Base-by-base conservation (phyloP, 1,140 invertebrate species). In the Neuroterus valhalla region DNA sequence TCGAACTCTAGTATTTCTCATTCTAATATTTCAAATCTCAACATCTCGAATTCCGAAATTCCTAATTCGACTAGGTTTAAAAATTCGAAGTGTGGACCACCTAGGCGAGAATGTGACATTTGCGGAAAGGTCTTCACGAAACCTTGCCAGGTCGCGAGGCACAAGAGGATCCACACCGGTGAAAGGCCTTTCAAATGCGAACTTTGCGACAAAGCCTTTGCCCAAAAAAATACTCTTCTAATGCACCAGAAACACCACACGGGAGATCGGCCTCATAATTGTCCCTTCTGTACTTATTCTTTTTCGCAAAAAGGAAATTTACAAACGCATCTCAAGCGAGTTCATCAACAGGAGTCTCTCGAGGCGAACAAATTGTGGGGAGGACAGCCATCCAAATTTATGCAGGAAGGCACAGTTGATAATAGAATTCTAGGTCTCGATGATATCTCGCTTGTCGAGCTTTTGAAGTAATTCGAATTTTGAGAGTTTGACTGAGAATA, bases 111-210 rank as follows among this genome's bases (percentile, higher is more conserved):
- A 44, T 90, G 89, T 68, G 84, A 87, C 6, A 78, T 83, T n/a
- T 90, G 89, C 68, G 88, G 88, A 0, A 90, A 89, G 72, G 79
- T 76, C 1, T 90, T 90, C 38, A 77, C 78, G 43, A 90, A 90
- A 45, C 87, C 87, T 0, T 89, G 84, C 42, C 89, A 89, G 52
- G 68, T 90, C 2, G 83, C 87, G 21, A 81, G 89, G 11, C 90
- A 91, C 70, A 84, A 86, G 85, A 82, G 92, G 21, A 93, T 92
- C 21, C 94, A 95, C 76, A 94, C 93, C 0, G 93, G 94, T 10
- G 93, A 94, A 81, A 91, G 92, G 68, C 94, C 94, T 0, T 95
- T 92, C 83, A 89, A 90, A 12, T 95, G 94, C 81, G 85, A 91
- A 19, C 80, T 91, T 14, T 95, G 94, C 82, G 81, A 85, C 2